Conservation (phyloP, 2,113 vertebrate species). For the Psittacula cyanocephala region DNA sequence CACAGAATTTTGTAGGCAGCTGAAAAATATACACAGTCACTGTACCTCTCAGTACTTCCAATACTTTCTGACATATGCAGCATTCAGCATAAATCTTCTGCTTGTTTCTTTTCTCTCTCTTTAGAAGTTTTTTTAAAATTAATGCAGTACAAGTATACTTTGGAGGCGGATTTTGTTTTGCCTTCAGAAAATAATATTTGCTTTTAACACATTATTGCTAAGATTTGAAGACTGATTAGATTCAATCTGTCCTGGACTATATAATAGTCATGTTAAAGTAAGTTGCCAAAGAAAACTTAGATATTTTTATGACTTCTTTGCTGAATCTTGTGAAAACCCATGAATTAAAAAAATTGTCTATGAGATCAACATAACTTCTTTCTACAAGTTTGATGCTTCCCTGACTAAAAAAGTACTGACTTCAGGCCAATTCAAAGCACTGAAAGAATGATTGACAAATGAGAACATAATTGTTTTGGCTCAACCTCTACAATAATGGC, state of each 20-base stretch:
- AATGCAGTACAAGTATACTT: background rate
- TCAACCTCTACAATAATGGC: background rate
- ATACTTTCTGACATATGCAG: background rate
- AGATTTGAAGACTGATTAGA: background rate
- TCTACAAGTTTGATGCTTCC: background rate
- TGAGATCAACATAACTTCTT: background rate
- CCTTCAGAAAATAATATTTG: background rate
- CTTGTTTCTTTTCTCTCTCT: background rate
- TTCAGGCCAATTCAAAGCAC: background rate
- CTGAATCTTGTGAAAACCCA: background rate
- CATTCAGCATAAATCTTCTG: background rate
- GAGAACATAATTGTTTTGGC: conserved; percentile 1
- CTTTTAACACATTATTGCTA: background rate
- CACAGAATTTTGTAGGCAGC: background rate
- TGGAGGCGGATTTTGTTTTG: background rate
- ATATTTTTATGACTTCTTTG: background rate
- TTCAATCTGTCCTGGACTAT: background rate
- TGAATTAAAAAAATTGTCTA: background rate
- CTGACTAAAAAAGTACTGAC: background rate
- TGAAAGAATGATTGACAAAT: background rate
- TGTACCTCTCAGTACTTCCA: background rate
- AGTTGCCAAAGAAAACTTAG: background rate
- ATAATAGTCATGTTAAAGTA: background rate
- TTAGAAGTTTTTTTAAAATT: background rate
- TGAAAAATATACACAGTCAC: background rate